Evolutionary conservation across 2,888 invertebrate species (phyloP), one percentile per base, ranked within the genome.

Genomic region (Nymphalis c-album): DNA sequence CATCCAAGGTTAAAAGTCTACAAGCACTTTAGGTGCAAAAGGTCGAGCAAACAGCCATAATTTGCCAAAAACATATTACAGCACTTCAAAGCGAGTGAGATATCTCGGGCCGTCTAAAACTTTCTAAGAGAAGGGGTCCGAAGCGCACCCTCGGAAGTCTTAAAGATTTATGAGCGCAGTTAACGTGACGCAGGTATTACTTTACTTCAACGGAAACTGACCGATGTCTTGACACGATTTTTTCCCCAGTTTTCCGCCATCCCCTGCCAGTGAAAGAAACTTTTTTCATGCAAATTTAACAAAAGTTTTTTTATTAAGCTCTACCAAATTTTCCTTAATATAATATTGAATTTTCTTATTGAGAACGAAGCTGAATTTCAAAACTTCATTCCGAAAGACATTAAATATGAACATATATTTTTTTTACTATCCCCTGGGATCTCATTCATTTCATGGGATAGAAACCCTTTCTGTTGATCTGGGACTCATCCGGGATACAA

Each of bases 131-230:
- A 79, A 79, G 80, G 80, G 80, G 81, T 69, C 79, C 82, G 80
- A 75, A 83, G 84, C 85, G 84, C 84, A 86, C 87, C 86, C 86
- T 84, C 85, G 84, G 84, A 86, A 88, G 81, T 85, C 81, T 76
- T 75, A 74, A 72, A 87, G 90, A 90, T 90, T 90, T 90, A 91
- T 89, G 81, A 81, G 73, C 78, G 80, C 82, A 85, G 87, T 89
- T 88, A 87, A 81, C 83, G 84, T 84, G 85, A 87, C 86, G 84
- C 85, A 89, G 88, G 88, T 88, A 90, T 88, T 89, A 86, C 82
- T 80, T 75, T 76, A 73, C 74, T 73, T 74, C 73, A 74, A 77
- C 76, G 77, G 75, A 83, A 81, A 83, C 84, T 87, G 85, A 86
- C 88, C 87, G 80, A 82, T 82, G 80, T 79, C 72, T 77, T 74